These are phyloP conservation scores for Nicator chloris DNA, from an alignment of 2,113 vertebrate genomes.

Conservation along the genomic window DNA sequence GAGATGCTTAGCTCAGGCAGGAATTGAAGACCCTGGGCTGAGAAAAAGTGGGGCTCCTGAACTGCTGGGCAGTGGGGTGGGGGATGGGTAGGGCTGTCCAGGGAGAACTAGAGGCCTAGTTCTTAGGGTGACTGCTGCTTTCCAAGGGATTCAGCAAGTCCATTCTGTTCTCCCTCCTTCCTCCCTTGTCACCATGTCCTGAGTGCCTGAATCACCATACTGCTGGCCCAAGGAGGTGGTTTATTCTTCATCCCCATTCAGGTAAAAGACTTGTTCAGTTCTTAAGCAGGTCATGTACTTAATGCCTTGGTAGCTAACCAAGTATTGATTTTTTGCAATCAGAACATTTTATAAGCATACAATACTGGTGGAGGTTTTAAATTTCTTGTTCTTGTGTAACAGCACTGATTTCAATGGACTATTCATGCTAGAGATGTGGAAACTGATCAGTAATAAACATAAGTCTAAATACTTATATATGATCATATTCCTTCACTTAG, in stretches of 20 bases:
- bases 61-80: not conserved
- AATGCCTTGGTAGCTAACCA: not conserved
- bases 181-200: accelerated
- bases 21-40: not conserved
- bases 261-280: not conserved
- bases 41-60: not conserved
- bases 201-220: not conserved
- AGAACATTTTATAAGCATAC: not conserved
- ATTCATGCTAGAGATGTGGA: not conserved
- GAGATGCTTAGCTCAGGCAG: not conserved
- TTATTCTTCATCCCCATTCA: not conserved
- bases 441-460: not conserved
- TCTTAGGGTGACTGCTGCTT: not conserved
- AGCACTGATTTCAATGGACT: not conserved
- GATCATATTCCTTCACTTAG: not conserved
- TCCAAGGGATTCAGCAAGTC: not conserved
- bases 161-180: not conserved
- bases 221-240: not conserved
- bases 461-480: not conserved
- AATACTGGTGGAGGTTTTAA: not conserved
- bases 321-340: not conserved
- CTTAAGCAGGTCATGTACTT: not conserved
- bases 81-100: not conserved
- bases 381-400: not conserved
- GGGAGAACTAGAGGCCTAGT: too few relatives aligned